Evolutionary conservation across 2,113 vertebrate species (phyloP).

Genomic region (Ameiurus melas): DNA sequence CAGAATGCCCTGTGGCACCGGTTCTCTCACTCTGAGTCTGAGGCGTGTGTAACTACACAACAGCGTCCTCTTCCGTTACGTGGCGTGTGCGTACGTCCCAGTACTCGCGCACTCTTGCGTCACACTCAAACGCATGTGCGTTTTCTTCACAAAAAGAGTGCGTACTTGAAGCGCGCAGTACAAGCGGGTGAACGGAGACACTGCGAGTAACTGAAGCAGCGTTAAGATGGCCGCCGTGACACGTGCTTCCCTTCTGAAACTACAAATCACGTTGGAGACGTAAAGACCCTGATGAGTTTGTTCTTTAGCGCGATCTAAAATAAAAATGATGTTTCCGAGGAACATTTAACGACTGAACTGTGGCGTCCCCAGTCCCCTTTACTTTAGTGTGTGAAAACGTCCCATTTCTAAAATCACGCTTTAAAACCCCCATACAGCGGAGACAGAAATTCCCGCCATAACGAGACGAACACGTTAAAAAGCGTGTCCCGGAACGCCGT

Average conservation of each 20-base stretch:
- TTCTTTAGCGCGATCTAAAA: not conserved
- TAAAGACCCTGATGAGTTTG: not conserved
- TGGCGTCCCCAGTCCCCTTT: not conserved
- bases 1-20: conserved; percentile 15
- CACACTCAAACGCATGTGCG: no score
- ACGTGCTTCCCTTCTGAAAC: not conserved
- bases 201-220: not conserved
- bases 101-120: no score
- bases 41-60: no score
- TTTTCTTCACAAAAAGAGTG: no score
- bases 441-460: not conserved
- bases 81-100: no score
- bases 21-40: not conserved
- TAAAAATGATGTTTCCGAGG: not conserved
- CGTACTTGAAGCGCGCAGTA: no score
- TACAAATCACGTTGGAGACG: not conserved
- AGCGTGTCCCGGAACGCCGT: not conserved
- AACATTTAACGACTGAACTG: not conserved
- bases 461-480: not conserved
- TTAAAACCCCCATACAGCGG: no score
- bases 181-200: no score
- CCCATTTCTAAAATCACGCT: no score
- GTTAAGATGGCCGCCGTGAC: not conserved
- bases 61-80: no score
- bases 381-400: no score